Conservation (phyloP, 2,797 vertebrate genomes). For the Rhodeus uyekii region DNA sequence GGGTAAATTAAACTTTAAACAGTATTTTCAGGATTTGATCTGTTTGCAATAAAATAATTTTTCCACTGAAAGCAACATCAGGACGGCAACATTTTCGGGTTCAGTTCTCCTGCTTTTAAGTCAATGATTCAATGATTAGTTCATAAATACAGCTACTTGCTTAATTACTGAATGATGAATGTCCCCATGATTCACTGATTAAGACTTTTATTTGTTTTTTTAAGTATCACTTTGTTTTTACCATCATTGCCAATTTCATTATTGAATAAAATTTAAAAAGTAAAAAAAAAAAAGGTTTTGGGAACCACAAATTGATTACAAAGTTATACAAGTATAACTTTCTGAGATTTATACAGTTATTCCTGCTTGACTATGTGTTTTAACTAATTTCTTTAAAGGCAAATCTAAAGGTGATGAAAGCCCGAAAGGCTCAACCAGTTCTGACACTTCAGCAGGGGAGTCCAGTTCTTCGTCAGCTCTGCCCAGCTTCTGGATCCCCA, state of each 20-base stretch:
- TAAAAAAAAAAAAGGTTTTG: too few relatives aligned
- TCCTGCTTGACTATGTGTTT: neutral
- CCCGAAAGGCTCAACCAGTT: constrained; percentile 53
- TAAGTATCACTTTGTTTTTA: neutral
- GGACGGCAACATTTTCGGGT: neutral
- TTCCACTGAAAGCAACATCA: neutral
- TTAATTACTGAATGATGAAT: neutral
- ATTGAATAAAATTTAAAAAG: too few relatives aligned
- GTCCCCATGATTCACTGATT: neutral
- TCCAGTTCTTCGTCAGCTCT: constrained; percentile 61
- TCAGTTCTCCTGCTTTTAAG: neutral
- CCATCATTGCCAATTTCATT: neutral
- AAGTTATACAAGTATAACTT: neutral
- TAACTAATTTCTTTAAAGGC: neutral
- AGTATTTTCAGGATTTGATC: neutral
- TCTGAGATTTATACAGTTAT: neutral
- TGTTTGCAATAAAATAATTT: neutral
- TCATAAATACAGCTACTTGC: neutral
- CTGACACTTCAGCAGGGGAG: constrained; percentile 50
- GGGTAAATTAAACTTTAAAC: neutral
- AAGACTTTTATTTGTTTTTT: too few relatives aligned
- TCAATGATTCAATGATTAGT: neutral
- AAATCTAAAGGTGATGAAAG: constrained; percentile 10
- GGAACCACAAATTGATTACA: too few relatives aligned
- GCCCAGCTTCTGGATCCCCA: constrained; percentile 92